These are phyloP conservation scores for Tolmerus cingulatus DNA, from an alignment of 2,888 invertebrate genomes.

Conservation along the genomic window DNA sequence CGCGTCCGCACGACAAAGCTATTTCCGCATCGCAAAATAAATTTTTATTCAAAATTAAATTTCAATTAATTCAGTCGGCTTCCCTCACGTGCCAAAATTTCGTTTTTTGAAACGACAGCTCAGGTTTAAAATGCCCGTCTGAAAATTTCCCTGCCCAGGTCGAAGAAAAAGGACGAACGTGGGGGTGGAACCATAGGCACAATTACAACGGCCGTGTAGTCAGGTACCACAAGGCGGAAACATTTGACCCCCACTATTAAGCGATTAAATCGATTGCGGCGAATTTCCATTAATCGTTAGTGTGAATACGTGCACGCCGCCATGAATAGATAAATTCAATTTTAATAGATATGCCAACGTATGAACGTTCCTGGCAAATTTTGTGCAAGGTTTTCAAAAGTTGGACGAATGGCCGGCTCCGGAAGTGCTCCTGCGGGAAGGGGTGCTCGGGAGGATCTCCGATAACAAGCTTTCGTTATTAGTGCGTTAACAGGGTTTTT, in stretches of 20 bases:
- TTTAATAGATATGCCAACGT: conserved; percentile 13
- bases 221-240: conserved; percentile 19
- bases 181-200: background rate
- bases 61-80: background rate
- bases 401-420: background rate
- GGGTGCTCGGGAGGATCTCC: background rate
- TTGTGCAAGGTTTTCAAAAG: background rate
- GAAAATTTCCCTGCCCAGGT: background rate
- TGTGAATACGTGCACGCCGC: background rate
- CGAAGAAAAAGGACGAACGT: background rate
- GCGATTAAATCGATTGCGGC: conserved; percentile 31
- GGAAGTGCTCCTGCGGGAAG: background rate
- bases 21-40: background rate
- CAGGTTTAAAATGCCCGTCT: background rate
- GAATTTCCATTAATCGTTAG: conserved; percentile 26
- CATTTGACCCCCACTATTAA: conserved; percentile 27
- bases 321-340: conserved; percentile 30
- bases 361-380: background rate
- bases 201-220: background rate
- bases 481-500: background rate
- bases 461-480: background rate
- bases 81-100: background rate
- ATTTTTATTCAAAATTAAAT: conserved; percentile 18
- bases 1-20: background rate
- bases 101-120: background rate